Percentiles rank a stretch among this genome's conserved stretches.
Evolutionary conservation across 2,797 vertebrate genomes (phyloP).

Genomic region (Mionectes olivaceus): DNA sequence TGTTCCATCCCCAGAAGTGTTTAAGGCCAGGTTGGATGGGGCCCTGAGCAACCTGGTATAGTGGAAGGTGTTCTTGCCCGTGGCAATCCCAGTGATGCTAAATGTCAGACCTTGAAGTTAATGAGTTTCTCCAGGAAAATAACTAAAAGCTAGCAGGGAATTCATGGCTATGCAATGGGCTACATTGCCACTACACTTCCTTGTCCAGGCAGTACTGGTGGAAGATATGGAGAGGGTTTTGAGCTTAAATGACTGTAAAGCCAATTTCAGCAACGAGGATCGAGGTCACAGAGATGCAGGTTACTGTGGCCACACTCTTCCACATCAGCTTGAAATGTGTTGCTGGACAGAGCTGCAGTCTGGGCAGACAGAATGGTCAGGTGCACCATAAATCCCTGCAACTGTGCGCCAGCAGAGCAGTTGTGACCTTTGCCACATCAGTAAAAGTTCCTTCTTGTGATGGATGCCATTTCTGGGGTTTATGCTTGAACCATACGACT

Average conservation of each 20-base stretch:
- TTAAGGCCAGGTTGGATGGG: background rate
- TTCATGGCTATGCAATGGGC: background rate
- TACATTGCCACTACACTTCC: rapidly evolving
- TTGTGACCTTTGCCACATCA: background rate
- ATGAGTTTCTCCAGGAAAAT: background rate
- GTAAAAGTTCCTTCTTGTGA: background rate
- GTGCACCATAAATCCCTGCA: background rate
- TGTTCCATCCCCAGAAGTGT: background rate
- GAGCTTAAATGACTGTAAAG: background rate
- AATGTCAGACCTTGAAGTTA: background rate
- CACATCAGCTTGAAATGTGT: background rate
- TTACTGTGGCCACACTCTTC: background rate
- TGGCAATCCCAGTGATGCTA: rapidly evolving
- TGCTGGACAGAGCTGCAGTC: background rate
- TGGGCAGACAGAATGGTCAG: background rate
- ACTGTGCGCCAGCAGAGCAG: rapidly evolving
- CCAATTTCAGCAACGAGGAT: background rate
- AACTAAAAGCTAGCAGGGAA: background rate
- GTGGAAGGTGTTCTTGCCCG: background rate
- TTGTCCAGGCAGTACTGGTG: background rate
- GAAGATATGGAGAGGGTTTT: background rate
- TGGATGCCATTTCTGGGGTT: background rate
- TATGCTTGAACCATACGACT: background rate
- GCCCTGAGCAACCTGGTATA: background rate
- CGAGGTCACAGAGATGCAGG: background rate